Conservation (phyloP, 2,113 vertebrate genomes). For the Scytalopus superciliaris region DNA sequence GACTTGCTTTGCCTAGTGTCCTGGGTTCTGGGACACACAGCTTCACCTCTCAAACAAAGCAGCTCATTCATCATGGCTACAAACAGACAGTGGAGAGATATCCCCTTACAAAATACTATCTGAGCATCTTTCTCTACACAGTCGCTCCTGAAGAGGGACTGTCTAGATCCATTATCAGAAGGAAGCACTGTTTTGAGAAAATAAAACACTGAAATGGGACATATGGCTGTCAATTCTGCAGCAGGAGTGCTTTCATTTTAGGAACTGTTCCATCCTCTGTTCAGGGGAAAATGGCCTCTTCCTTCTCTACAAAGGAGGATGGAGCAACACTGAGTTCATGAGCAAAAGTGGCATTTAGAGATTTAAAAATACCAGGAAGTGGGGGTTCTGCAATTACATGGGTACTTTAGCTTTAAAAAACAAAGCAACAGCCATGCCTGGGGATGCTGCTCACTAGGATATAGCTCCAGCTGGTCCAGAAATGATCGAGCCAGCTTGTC, state of each 20-base stretch:
- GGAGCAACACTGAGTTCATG: not conserved
- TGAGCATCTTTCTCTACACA: not conserved
- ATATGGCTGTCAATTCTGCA: not conserved
- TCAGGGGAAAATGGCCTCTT: not conserved
- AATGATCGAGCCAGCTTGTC: constrained; percentile 16
- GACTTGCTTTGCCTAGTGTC: not conserved
- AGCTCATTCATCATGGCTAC: not conserved
- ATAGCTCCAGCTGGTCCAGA: constrained; percentile 40
- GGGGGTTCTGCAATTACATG: not conserved
- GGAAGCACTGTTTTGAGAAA: not conserved
- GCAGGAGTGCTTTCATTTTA: not conserved
- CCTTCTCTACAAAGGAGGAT: not conserved
- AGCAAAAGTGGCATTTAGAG: not conserved
- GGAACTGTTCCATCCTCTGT: not conserved
- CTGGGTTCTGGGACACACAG: not conserved
- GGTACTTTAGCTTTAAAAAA: not conserved
- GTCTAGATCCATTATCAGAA: not conserved
- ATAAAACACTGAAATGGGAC: not conserved
- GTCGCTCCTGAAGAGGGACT: not conserved
- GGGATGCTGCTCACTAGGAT: not conserved
- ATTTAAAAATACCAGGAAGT: not conserved
- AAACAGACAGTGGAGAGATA: not conserved
- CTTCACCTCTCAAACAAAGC: not conserved
- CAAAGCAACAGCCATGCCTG: not conserved
- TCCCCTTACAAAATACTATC: not conserved